phyloP scores from a whole-genome alignment of 2,113 vertebrate genomes.

The Sula dactylatra region DNA sequence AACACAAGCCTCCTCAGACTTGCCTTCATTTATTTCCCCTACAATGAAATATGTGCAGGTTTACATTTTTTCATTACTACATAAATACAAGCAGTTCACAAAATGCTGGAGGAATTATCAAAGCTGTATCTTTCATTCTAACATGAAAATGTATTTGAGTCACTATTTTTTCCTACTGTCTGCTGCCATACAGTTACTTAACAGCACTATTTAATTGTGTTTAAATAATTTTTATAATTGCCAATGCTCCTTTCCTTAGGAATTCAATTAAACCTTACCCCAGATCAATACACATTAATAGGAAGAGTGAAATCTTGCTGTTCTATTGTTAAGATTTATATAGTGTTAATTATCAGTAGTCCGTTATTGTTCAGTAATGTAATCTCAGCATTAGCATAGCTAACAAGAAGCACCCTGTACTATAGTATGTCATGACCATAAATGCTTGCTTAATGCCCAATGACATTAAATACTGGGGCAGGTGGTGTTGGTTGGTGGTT shows the following conservation, averaged over 20 bases:
- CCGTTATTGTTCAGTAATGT: neutral
- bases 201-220: neutral
- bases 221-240: conserved; percentile 25
- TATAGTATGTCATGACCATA: neutral
- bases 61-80: conserved; percentile 67
- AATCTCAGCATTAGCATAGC: neutral
- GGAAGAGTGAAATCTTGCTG: neutral
- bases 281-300: neutral
- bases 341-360: neutral
- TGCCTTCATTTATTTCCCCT: conserved; percentile 65
- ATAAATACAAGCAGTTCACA: conserved; percentile 69
- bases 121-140: conserved; percentile 34
- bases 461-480: neutral
- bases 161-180: neutral
- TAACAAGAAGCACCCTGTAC: neutral
- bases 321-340: neutral
- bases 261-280: neutral
- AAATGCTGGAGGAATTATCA: conserved; percentile 51
- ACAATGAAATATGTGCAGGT: conserved; percentile 69
- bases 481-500: rapidly evolving
- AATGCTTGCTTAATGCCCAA: neutral
- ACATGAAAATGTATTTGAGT: neutral
- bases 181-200: neutral
- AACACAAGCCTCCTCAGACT: conserved; percentile 47
- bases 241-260: neutral